These are phyloP conservation scores for Limosa lapponica DNA, from an alignment of 2,797 vertebrate species.

Conservation along the genomic window DNA sequence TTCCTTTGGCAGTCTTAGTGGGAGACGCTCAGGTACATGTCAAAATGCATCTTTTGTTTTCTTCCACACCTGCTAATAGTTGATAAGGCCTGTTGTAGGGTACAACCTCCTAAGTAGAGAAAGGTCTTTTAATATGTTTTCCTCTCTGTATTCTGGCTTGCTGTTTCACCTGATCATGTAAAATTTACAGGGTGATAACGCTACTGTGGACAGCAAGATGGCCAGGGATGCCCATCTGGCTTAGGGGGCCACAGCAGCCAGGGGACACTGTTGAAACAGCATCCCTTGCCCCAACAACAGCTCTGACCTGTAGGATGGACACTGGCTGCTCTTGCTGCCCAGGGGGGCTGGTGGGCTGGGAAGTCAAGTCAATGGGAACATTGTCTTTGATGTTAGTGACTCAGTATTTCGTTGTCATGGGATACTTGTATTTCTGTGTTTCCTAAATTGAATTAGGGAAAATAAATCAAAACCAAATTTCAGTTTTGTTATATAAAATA, in stretches of 20 bases:
- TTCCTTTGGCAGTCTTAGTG: background rate
- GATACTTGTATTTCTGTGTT: background rate
- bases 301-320: rapidly evolving
- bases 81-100: background rate
- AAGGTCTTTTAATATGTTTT: background rate
- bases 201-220: background rate
- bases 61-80: background rate
- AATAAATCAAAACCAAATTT: background rate
- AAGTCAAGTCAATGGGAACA: background rate
- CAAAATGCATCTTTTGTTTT: background rate
- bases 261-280: background rate
- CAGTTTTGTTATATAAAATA: background rate
- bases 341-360: rapidly evolving
- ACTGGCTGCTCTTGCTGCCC: background rate
- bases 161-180: background rate
- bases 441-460: background rate
- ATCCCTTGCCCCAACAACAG: rapidly evolving
- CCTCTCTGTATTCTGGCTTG: background rate
- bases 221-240: background rate
- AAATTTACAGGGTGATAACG: background rate
- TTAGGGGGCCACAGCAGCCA: background rate
- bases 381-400: background rate
- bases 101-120: background rate
- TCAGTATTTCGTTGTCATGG: background rate
- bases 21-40: background rate